These are phyloP conservation scores for Phoenicopterus ruber DNA, from an alignment of 2,113 vertebrate genomes.

Conservation along the genomic window DNA sequence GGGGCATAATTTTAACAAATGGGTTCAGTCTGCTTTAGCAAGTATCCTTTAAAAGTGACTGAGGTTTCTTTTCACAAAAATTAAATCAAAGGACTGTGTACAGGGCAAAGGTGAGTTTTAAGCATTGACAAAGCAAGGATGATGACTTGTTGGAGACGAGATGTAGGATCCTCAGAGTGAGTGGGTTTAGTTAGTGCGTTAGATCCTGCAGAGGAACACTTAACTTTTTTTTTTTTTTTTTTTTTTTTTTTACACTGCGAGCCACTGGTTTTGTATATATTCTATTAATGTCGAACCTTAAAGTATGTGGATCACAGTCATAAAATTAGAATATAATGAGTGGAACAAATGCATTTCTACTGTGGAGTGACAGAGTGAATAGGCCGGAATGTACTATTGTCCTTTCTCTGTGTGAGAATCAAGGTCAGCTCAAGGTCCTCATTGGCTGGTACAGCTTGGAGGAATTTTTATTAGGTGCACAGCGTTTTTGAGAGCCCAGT, in stretches of 20 bases:
- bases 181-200: not conserved
- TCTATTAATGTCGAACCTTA: not conserved
- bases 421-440: not conserved
- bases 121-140: not conserved
- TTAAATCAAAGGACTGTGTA: not conserved
- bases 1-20: not conserved
- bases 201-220: not conserved
- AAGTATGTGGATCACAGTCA: not conserved
- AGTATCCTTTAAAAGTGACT: not conserved
- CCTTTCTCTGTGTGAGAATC: not conserved
- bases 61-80: not conserved
- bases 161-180: not conserved
- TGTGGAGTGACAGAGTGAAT: not conserved
- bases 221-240: not conserved
- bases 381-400: conserved; percentile 8
- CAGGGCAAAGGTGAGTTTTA: not conserved
- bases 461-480: not conserved
- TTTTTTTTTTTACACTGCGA: not conserved
- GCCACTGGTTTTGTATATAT: not conserved
- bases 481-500: not conserved
- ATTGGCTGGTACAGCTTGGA: not conserved
- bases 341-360: conserved; percentile 17
- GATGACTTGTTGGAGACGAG: not conserved
- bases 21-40: not conserved
- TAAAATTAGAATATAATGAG: conserved; percentile 29